phyloP scores from a whole-genome alignment of 2,888 invertebrate species.

The Saturnia pavonia region DNA sequence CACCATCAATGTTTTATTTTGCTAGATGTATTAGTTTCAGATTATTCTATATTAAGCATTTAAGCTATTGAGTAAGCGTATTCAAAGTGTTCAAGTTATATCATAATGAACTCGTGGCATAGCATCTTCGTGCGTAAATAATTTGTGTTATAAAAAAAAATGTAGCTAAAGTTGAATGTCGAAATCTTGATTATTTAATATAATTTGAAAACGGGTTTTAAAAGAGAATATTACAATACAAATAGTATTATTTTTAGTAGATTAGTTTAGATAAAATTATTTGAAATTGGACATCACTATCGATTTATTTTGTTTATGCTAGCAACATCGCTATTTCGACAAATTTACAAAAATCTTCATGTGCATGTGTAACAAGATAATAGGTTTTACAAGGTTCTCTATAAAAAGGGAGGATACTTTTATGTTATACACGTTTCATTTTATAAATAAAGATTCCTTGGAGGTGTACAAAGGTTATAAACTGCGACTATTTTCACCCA shows the following conservation, averaged over 20 bases:
- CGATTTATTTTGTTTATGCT: slow-evolving; percentile 3
- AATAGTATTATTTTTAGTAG: not conserved
- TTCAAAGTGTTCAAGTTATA: not conserved
- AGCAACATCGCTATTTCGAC: slow-evolving; percentile 15
- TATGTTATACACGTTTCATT: slow-evolving; percentile 39
- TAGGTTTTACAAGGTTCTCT: slow-evolving; percentile 55
- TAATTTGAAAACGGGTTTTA: too few species aligned
- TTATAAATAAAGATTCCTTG: slow-evolving; percentile 34
- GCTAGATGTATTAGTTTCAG: not conserved
- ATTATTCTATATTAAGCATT: not conserved
- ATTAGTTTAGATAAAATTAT: not conserved
- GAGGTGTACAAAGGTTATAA: slow-evolving; percentile 35
- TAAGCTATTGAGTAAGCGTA: not conserved
- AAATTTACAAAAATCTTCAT: slow-evolving; percentile 33
- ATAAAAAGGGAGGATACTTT: slow-evolving; percentile 50
- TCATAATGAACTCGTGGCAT: not conserved
- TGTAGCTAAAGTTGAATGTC: too few species aligned
- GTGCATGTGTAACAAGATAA: slow-evolving; percentile 65
- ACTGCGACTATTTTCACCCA: slow-evolving; percentile 46
- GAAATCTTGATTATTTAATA: too few species aligned
- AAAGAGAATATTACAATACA: too few species aligned
- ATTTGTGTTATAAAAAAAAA: not conserved
- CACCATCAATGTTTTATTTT: not conserved
- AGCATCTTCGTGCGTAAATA: not conserved
- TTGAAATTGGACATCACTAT: not conserved